Percentiles rank a stretch among this genome's conserved stretches.
Evolutionary conservation across 1,140 invertebrate genomes (phyloP).

Genomic region (Habropoda laboriosa): DNA sequence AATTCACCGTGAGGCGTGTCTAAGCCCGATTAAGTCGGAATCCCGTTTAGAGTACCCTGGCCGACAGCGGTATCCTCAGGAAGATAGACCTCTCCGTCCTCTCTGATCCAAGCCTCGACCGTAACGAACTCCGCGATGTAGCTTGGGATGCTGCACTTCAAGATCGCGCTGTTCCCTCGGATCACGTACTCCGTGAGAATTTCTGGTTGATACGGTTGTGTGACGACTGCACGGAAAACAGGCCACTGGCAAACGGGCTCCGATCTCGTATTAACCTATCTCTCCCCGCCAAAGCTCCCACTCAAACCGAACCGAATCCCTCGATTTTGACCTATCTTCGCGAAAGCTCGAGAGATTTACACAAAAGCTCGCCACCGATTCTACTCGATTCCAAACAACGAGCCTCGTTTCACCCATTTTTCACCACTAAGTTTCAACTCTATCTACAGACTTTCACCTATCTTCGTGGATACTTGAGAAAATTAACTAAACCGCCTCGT

Average conservation of each 20-base stretch:
- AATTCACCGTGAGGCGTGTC: constrained; percentile 38
- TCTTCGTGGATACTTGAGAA: too few relatives aligned
- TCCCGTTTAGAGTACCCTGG: constrained; percentile 72
- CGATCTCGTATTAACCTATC: too few relatives aligned
- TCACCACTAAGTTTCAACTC: too few relatives aligned
- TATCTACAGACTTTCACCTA: too few relatives aligned
- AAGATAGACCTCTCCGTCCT: constrained; percentile 86
- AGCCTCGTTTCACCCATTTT: too few relatives aligned
- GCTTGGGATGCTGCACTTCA: constrained; percentile 93
- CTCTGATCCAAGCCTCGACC: constrained; percentile 91
- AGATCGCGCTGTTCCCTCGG: constrained; percentile 91
- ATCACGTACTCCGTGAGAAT: constrained; percentile 94
- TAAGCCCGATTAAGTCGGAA: constrained; percentile 2
- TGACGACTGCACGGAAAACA: constrained; percentile 85
- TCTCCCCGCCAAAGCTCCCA: too few relatives aligned
- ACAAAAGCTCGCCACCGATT: background rate
- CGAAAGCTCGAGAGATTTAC: background rate
- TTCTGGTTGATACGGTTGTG: constrained; percentile 90
- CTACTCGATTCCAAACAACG: too few relatives aligned
- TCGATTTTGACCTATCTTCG: too few relatives aligned
- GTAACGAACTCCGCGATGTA: constrained; percentile 93
- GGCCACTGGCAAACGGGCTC: background rate
- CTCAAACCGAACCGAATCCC: too few relatives aligned
- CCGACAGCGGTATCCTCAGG: constrained; percentile 76
- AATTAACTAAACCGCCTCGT: too few relatives aligned